Conservation (phyloP, 2,113 vertebrate species). For the Gavia stellata region DNA sequence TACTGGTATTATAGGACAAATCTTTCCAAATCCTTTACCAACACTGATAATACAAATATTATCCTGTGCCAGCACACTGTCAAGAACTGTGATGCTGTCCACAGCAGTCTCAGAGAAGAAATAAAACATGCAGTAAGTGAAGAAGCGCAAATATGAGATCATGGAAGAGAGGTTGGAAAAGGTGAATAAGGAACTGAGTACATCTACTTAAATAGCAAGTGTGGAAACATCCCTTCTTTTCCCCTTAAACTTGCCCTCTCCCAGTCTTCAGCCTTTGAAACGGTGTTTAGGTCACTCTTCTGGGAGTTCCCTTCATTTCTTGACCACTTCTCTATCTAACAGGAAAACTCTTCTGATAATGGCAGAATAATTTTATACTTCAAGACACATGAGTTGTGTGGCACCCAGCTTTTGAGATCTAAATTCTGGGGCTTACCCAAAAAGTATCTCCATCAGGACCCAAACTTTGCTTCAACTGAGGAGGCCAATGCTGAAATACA, state of each 20-base stretch:
- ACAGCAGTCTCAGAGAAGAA: background rate
- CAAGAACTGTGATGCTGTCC: background rate
- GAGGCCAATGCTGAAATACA: background rate
- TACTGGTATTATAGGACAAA: background rate
- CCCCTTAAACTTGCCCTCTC: background rate
- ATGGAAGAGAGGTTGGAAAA: background rate
- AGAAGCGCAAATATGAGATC: background rate
- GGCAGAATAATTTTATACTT: background rate
- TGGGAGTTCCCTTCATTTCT: background rate
- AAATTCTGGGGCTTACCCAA: background rate
- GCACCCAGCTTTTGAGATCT: background rate
- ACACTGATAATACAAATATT: background rate
- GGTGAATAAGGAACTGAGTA: background rate
- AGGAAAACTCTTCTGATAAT: background rate
- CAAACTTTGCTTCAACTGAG: background rate
- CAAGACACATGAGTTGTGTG: background rate
- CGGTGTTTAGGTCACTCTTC: background rate
- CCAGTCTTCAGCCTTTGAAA: background rate
- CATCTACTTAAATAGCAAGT: background rate
- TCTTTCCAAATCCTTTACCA: constrained; percentile 16
- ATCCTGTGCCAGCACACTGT: background rate
- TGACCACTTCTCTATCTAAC: background rate
- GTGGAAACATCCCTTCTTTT: background rate
- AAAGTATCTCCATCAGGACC: background rate
- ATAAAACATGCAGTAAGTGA: background rate